Percentiles rank a stretch among this genome's conserved stretches.
Conservation (phyloP, 2,797 vertebrate species). For the Pempheris klunzingeri region DNA sequence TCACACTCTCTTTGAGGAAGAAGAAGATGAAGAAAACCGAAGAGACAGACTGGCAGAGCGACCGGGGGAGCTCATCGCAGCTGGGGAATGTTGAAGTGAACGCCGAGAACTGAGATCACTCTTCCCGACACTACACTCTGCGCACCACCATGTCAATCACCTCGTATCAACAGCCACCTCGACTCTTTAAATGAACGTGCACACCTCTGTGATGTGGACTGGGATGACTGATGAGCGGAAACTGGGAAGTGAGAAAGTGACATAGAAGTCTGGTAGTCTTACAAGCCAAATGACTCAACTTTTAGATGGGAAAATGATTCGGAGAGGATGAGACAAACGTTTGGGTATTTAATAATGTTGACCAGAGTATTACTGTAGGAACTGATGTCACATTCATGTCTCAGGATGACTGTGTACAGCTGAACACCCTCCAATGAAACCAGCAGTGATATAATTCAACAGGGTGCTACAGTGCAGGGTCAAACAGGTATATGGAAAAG, state of each 20-base stretch:
- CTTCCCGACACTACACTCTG: conserved; percentile 35
- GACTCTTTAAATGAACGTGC: conserved; percentile 46
- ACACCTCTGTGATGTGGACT: conserved; percentile 43
- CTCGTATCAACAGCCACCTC: conserved; percentile 57
- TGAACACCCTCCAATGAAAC: conserved; percentile 79
- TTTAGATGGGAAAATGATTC: conserved; percentile 19
- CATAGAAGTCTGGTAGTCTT: not conserved
- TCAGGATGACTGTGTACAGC: conserved; percentile 80
- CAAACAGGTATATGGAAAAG: conserved; percentile 47
- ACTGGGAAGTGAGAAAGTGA: conserved; percentile 5
- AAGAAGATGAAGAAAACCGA: conserved; percentile 80
- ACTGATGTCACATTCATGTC: conserved; percentile 78
- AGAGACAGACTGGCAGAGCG: conserved; percentile 82
- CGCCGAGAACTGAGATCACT: conserved; percentile 16
- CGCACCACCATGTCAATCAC: conserved; percentile 56
- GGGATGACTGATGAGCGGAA: conserved; percentile 13
- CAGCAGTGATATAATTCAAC: conserved; percentile 80
- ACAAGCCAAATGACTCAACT: conserved; percentile 1
- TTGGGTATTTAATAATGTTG: conserved; percentile 35
- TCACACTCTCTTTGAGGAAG: conserved; percentile 85
- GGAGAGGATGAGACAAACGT: conserved; percentile 18
- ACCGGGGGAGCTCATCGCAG: conserved; percentile 86
- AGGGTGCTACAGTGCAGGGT: conserved; percentile 81
- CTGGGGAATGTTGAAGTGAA: conserved; percentile 85
- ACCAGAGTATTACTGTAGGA: conserved; percentile 59